Evolutionary conservation across 2,113 vertebrate genomes (phyloP).

Genomic region (Rhodinocichla rosea): DNA sequence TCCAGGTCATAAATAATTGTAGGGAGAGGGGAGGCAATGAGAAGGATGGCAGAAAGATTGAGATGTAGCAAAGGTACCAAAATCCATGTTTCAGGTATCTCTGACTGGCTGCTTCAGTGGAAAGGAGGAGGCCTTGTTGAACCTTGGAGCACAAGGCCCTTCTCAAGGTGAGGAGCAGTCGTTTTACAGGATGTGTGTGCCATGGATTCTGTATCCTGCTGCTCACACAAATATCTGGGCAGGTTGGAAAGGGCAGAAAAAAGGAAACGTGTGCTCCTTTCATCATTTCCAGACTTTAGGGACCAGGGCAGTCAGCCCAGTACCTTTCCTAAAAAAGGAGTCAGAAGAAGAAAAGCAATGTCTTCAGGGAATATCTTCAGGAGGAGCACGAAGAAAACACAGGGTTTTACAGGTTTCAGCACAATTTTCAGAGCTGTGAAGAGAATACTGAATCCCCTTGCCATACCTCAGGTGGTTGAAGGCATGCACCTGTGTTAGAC

Average conservation of each 20-base stretch:
- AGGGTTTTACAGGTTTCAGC: not conserved
- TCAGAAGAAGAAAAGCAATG: not conserved
- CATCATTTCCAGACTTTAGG: not conserved
- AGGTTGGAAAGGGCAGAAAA: not conserved
- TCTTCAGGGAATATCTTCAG: not conserved
- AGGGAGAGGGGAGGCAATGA: not conserved
- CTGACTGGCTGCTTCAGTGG: not conserved
- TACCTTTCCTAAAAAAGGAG: not conserved
- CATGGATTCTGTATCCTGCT: not conserved
- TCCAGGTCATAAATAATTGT: not conserved
- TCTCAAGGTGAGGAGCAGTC: not conserved
- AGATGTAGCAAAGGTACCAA: not conserved
- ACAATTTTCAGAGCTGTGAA: not conserved
- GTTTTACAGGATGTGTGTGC: rapidly evolving
- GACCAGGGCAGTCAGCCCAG: not conserved
- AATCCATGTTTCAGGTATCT: not conserved
- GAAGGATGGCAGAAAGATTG: not conserved
- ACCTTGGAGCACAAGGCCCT: not conserved
- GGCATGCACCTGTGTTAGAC: not conserved
- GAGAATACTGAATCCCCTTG: not conserved
- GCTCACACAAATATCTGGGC: not conserved
- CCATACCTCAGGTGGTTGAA: rapidly evolving
- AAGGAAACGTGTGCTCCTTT: not conserved
- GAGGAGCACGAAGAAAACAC: not conserved
- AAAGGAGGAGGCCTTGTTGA: not conserved